Base-by-base conservation (phyloP, 2,888 invertebrate species). In the Serrognathus titanus region DNA sequence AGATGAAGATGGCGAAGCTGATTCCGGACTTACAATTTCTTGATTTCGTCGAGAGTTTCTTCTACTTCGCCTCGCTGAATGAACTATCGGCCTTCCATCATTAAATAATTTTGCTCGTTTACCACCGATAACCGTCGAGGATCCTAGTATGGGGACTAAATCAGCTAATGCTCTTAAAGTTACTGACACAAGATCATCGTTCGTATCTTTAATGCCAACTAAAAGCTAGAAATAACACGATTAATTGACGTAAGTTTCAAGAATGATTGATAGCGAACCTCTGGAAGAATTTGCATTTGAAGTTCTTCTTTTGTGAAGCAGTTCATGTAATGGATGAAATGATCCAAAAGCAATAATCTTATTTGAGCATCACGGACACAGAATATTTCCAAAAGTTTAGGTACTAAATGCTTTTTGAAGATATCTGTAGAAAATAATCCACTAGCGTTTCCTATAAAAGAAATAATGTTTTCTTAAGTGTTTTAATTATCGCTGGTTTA, bases 311-410 rank as follows among this genome's bases (percentile, higher is more conserved):
- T 84, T 57, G 87, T 84, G 71, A 96, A 88, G 13, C 88, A 84
- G 63, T 84, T 81, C 46, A 90, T 85, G 75, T 87, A 95, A 60
- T 85, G 83, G 51, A 84, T 82, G 69, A 96, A 92, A 75, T 94
- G 88, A 52, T 84, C 83, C 39, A 96, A 78, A 13, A 96, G 79
- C 45, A 93, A 80, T 63, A 90, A 81, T 58, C 95, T 84, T 50
- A 92, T 88, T 76, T 94, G 91, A 43, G 86, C 85, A 75, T 96
- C 95, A 63, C 91, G 84, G 3, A 96, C 90, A 66, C 88, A 86
- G 79, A 95, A 94, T 75, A 92, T 85, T 70, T 90, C 87, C 63
- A 90, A 78, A 38, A 92, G 75, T 78, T 86, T 87, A 51, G 89
- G 94, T 65, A 91, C 84, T 31, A 96, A 79, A 76, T 87, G 85